phyloP scores from a whole-genome alignment of 2,113 vertebrate genomes.

The Zosterops lateralis region DNA sequence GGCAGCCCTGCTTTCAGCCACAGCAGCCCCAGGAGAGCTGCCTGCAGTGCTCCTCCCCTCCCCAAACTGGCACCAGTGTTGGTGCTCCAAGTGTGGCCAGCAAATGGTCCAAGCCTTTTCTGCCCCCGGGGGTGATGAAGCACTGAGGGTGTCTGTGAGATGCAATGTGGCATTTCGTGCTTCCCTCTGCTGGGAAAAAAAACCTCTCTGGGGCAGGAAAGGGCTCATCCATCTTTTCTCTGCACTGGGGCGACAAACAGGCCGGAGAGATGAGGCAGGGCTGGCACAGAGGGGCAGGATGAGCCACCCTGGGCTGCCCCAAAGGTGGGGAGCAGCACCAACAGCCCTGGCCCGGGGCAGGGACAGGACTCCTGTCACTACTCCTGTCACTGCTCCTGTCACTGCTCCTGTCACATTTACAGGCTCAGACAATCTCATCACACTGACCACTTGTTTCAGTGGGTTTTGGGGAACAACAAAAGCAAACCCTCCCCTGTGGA shows the following conservation, averaged over 20 bases:
- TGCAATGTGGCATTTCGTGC: neutral
- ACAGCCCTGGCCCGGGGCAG: neutral
- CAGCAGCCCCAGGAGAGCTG: neutral
- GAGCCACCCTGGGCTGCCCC: neutral
- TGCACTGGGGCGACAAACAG: neutral
- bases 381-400: neutral
- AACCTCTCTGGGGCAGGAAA: neutral
- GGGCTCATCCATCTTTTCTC: neutral
- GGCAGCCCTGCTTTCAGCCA: neutral
- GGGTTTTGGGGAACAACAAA: neutral
- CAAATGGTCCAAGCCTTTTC: neutral
- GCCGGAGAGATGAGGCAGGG: neutral
- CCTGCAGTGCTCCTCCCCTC: neutral
- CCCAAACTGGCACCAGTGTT: neutral
- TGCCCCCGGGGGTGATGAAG: neutral
- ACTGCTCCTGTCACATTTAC: neutral
- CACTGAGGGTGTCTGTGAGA: neutral
- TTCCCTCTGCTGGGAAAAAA: neutral
- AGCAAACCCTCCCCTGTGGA: neutral
- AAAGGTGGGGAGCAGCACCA: neutral
- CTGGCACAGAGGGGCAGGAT: neutral
- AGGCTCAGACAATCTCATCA: no score
- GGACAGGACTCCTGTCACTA: neutral
- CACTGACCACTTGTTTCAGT: accelerated
- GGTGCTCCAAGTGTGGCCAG: neutral